phyloP scores from a whole-genome alignment of 64 coral and sea anemone genomes.

The Actinia tenebrosa region DNA sequence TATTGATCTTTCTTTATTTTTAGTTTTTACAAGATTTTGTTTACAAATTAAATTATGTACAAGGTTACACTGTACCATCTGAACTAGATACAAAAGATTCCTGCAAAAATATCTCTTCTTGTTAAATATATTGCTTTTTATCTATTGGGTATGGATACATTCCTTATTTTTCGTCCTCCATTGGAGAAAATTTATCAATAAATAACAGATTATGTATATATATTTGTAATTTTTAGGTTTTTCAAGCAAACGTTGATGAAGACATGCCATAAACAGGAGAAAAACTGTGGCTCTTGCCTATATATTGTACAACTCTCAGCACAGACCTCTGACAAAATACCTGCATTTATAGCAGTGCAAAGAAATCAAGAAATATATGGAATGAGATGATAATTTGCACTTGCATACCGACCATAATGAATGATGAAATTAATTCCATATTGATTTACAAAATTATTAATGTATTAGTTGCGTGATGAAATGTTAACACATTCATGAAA shows the following conservation, averaged over 20 bases:
- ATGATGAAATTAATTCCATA: background rate
- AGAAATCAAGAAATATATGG: too few relatives aligned
- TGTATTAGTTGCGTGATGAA: background rate
- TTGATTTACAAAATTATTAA: background rate
- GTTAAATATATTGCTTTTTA: constrained; percentile 12
- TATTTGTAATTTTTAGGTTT: background rate
- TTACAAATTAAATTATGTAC: constrained; percentile 10
- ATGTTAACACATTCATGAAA: background rate
- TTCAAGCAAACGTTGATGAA: background rate
- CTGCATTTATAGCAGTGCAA: too few relatives aligned
- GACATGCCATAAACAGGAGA: background rate
- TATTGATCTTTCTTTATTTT: background rate
- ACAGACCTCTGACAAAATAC: too few relatives aligned
- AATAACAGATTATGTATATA: background rate
- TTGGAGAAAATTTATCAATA: background rate
- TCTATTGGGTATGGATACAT: constrained; percentile 3
- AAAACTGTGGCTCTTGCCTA: background rate
- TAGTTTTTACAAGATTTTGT: background rate
- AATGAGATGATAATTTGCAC: too few relatives aligned
- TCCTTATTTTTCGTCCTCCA: background rate
- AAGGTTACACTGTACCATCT: background rate
- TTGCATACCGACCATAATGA: background rate
- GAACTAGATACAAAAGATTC: constrained; percentile 9
- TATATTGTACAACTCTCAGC: too few relatives aligned
- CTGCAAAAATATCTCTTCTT: background rate